Evolutionary conservation across 1,140 invertebrate species (phyloP).

Genomic region (Meloidogyne floridensis): DNA sequence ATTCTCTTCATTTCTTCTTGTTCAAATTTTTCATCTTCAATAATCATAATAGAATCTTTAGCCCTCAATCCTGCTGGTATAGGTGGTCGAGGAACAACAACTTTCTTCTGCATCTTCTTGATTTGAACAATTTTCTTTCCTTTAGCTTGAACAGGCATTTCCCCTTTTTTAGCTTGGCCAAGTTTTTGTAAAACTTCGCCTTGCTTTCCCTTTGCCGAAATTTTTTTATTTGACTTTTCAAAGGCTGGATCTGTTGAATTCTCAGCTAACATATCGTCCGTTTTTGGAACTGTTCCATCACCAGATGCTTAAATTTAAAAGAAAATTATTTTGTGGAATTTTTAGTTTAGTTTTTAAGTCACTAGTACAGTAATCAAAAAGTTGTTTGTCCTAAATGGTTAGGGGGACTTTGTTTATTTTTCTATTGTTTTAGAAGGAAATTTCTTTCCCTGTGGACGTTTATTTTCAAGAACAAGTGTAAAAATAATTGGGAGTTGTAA

Average conservation of each 20-base stretch:
- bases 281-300: slow-evolving; percentile 3
- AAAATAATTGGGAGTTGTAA: no score
- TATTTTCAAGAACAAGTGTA: no score
- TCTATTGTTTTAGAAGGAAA: no score
- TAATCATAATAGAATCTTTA: no score
- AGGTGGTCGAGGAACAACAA: no score
- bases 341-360: not conserved
- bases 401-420: no score
- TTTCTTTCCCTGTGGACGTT: no score
- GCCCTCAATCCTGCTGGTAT: no score
- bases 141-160: not conserved
- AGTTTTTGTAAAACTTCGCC: no score
- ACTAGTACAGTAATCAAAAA: no score
- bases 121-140: not conserved
- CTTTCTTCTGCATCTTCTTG: not conserved
- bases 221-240: not conserved
- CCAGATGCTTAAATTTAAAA: not conserved
- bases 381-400: no score
- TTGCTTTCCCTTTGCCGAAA: not conserved
- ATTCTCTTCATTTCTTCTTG: not conserved
- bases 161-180: not conserved
- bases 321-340: not conserved
- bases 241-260: not conserved
- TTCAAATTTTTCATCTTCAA: not conserved
- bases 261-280: not conserved